A percentile compares a stretch with the other conserved stretches of the same genome.
Evolutionary conservation across 2,113 vertebrate species (phyloP).

Genomic region (Nesospiza acunhae): DNA sequence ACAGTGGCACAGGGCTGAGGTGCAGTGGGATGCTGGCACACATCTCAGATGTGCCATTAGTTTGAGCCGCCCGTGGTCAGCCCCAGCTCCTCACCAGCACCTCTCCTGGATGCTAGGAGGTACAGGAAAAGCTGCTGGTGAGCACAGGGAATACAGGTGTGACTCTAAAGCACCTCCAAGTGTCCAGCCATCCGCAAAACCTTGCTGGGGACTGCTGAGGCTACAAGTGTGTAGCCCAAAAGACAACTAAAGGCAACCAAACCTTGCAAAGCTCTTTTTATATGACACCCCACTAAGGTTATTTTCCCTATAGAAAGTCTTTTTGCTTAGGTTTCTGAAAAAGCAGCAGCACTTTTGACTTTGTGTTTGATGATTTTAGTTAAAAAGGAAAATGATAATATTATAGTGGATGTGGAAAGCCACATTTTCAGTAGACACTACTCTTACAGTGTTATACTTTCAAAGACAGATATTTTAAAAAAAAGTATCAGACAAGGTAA

Average conservation of each 20-base stretch:
- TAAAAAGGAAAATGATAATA: neutral
- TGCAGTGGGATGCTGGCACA: neutral
- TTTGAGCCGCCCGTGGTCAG: neutral
- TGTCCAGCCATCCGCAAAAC: neutral
- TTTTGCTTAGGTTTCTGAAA: neutral
- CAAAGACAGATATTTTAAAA: neutral
- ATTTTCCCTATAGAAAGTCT: neutral
- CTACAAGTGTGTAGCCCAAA: neutral
- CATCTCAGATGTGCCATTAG: rapidly evolving
- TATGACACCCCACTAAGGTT: neutral
- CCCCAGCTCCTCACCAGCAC: neutral
- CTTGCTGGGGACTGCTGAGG: neutral
- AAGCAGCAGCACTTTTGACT: neutral
- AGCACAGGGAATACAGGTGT: neutral
- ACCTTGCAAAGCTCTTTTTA: neutral
- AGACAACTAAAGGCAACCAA: neutral
- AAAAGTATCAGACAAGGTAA: neutral
- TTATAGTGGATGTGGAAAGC: neutral
- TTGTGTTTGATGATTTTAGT: neutral
- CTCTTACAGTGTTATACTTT: neutral
- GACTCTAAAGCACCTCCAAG: rapidly evolving
- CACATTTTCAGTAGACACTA: neutral
- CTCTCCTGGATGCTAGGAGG: rapidly evolving
- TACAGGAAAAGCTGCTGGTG: neutral
- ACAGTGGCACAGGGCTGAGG: neutral